Conservation (phyloP, 2,113 vertebrate genomes). For the Felis chaus region DNA sequence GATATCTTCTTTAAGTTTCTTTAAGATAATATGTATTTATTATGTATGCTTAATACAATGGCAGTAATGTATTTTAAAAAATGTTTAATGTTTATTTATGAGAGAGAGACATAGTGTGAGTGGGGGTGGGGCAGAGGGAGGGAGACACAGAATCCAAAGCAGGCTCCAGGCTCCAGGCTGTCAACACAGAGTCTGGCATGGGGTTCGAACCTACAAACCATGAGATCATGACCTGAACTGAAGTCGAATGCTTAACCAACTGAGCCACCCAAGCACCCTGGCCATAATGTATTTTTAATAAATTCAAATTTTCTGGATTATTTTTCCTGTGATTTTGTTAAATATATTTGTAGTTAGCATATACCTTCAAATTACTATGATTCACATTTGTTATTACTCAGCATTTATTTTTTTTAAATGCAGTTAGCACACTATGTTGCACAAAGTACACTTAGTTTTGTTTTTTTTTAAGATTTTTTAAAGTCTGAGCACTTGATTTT, state of each 20-base stretch:
- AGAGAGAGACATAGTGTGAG: too few relatives aligned
- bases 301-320: conserved; percentile 28
- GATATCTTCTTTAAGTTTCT: neutral
- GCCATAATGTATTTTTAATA: conserved; percentile 12
- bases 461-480: neutral
- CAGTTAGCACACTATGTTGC: neutral
- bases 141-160: too few relatives aligned
- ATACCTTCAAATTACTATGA: neutral
- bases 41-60: neutral
- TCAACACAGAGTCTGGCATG: too few relatives aligned
- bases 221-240: too few relatives aligned
- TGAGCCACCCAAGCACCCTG: too few relatives aligned
- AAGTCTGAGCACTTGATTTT: neutral
- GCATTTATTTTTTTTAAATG: neutral
- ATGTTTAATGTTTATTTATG: too few relatives aligned
- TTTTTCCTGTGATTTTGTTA: conserved; percentile 29
- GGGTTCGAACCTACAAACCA: too few relatives aligned
- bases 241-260: too few relatives aligned
- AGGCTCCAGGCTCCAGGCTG: too few relatives aligned
- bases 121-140: too few relatives aligned
- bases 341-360: neutral
- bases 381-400: conserved; percentile 4
- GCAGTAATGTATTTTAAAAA: neutral
- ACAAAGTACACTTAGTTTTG: neutral
- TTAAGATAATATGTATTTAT: conserved; percentile 13